Percentiles rank a stretch among this genome's conserved stretches.
phyloP scores from a whole-genome alignment of 2,888 invertebrate species.

The Aporophyla nigra region DNA sequence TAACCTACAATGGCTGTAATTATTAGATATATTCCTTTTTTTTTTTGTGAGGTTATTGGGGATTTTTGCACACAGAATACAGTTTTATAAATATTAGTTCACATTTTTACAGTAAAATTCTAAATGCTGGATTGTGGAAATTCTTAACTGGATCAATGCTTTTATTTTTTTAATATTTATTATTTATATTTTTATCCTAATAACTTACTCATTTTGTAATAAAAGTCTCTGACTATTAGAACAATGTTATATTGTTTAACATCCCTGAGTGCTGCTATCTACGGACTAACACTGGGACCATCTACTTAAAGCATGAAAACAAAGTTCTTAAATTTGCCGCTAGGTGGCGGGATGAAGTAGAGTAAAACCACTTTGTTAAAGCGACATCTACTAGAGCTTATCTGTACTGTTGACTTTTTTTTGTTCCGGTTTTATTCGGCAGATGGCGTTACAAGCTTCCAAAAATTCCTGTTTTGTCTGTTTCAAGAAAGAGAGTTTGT shows the following conservation, averaged over 20 bases:
- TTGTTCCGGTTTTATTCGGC: not conserved
- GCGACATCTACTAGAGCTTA: conserved; percentile 52
- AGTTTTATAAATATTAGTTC: too few relatives aligned
- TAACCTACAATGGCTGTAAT: too few relatives aligned
- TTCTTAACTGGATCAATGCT: too few relatives aligned
- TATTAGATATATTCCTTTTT: too few relatives aligned
- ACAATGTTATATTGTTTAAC: not conserved
- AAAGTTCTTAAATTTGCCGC: not conserved
- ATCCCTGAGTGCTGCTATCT: conserved; percentile 48
- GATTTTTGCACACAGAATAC: too few relatives aligned
- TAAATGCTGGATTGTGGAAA: too few relatives aligned
- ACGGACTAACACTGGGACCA: not conserved
- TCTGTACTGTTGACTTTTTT: not conserved
- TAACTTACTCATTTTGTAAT: too few relatives aligned
- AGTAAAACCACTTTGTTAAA: not conserved
- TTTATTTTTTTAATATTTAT: too few relatives aligned
- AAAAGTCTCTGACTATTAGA: too few relatives aligned
- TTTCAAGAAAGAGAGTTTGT: not conserved
- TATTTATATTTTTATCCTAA: too few relatives aligned
- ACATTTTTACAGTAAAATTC: too few relatives aligned
- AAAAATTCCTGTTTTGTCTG: not conserved
- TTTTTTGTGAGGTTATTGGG: too few relatives aligned
- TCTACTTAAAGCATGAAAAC: not conserved
- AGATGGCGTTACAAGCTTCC: conserved; percentile 38
- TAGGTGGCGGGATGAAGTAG: conserved; percentile 11